Evolutionary conservation across 2,797 vertebrate species (phyloP).

Genomic region (Danio kyathit): DNA sequence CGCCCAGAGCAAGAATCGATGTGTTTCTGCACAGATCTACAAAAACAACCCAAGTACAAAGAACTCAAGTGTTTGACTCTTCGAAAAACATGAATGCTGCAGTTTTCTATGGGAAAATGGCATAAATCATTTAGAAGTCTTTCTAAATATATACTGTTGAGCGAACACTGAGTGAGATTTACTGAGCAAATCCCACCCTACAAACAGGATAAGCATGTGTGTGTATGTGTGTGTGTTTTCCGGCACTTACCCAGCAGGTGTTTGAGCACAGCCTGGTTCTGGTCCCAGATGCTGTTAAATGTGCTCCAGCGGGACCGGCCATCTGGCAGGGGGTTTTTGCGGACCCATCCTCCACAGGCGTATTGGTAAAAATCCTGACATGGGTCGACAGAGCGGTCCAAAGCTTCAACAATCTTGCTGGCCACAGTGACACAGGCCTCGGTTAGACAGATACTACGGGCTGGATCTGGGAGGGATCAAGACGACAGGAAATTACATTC

Average conservation of each 20-base stretch:
- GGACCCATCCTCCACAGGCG: conserved; percentile 95
- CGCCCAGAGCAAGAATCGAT: conserved; percentile 10
- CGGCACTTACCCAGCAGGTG: conserved; percentile 88
- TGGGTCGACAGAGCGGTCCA: conserved; percentile 87
- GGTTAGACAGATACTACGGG: conserved; percentile 86
- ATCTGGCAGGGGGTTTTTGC: conserved; percentile 91
- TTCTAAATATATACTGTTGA: conserved; percentile 3
- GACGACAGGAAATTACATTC: neutral
- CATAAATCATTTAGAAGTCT: conserved; percentile 8
- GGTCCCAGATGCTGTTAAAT: conserved; percentile 97
- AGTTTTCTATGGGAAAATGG: conserved; percentile 2
- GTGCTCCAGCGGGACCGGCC: conserved; percentile 96
- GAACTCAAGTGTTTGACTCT: neutral
- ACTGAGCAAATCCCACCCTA: neutral
- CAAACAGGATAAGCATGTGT: neutral
- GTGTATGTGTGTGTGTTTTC: neutral
- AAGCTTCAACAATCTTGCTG: conserved; percentile 91
- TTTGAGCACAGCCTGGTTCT: conserved; percentile 96
- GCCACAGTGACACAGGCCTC: conserved; percentile 92
- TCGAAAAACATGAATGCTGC: neutral
- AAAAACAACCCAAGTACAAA: neutral
- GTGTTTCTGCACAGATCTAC: neutral
- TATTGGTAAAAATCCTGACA: conserved; percentile 98
- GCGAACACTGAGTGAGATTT: conserved; percentile 5
- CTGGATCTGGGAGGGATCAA: conserved; percentile 76